Percentiles rank a stretch among this genome's conserved stretches.
Evolutionary conservation across 2,113 vertebrate genomes (phyloP).

Genomic region (Rissa tridactyla): DNA sequence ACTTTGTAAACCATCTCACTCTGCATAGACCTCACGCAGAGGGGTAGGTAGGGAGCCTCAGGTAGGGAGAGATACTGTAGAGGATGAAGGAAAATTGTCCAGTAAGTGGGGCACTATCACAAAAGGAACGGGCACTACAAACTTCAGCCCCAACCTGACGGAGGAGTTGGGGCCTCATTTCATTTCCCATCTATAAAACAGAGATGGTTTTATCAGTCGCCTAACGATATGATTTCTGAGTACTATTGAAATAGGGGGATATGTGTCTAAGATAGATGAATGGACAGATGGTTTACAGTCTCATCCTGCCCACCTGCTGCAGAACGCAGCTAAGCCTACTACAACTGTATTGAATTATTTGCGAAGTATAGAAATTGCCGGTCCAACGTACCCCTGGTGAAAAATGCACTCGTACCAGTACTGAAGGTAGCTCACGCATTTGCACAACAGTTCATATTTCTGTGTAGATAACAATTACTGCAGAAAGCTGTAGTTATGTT

Average conservation of each 20-base stretch:
- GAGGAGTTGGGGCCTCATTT: neutral
- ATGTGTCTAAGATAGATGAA: neutral
- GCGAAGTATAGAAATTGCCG: neutral
- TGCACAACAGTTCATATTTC: neutral
- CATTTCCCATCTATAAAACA: neutral
- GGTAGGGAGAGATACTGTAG: neutral
- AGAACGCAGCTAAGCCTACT: neutral
- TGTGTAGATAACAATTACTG: neutral
- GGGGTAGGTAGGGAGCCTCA: neutral
- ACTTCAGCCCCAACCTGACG: neutral
- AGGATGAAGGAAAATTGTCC: neutral
- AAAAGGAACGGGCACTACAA: neutral
- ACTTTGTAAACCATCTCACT: neutral
- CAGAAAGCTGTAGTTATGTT: neutral
- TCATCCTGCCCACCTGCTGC: constrained; percentile 25
- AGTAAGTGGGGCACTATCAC: neutral
- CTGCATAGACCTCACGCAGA: neutral
- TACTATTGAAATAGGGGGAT: neutral
- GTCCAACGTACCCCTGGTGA: neutral
- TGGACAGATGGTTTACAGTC: constrained; percentile 24
- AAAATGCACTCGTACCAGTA: neutral
- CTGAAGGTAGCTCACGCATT: neutral
- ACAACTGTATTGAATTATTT: neutral
- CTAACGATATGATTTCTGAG: neutral
- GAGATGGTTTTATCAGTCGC: neutral